Evolutionary conservation across 2,888 invertebrate genomes (phyloP).

Genomic region (Embidobia sp.): DNA sequence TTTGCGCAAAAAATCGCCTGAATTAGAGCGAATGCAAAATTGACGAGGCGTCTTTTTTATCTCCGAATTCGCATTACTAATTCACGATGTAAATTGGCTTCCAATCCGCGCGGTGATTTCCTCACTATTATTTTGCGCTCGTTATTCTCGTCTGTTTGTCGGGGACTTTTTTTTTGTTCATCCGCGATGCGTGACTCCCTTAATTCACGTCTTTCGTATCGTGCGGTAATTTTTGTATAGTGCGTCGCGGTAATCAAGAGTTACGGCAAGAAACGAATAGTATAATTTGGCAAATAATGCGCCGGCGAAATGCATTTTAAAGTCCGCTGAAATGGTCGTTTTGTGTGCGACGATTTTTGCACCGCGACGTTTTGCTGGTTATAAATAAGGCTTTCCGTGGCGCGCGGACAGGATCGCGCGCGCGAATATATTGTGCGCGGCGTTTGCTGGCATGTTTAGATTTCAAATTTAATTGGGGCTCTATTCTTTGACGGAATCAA

Average conservation of each 20-base stretch:
- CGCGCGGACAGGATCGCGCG: not conserved
- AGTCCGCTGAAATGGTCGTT: conserved; percentile 20
- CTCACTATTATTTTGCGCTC: too few relatives aligned
- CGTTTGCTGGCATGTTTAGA: conserved; percentile 3
- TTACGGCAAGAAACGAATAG: conserved; percentile 27
- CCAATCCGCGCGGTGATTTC: too few relatives aligned
- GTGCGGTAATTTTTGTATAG: conserved; percentile 19
- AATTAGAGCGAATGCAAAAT: conserved; percentile 33
- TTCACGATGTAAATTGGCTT: too few relatives aligned
- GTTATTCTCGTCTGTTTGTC: too few relatives aligned
- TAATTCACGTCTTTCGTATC: conserved; percentile 16
- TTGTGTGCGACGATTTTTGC: conserved; percentile 13
- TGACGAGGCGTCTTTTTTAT: conserved; percentile 22
- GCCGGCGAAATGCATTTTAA: conserved; percentile 22
- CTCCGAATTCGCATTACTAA: too few relatives aligned
- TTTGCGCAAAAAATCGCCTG: conserved; percentile 36
- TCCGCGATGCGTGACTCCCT: too few relatives aligned
- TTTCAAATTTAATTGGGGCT: conserved; percentile 18
- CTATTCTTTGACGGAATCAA: conserved; percentile 4
- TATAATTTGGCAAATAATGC: conserved; percentile 37
- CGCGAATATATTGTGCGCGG: not conserved
- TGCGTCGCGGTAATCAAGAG: conserved; percentile 33
- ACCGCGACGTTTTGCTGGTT: conserved; percentile 6
- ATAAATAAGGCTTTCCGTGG: conserved; percentile 23
- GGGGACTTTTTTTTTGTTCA: too few relatives aligned